Evolutionary conservation across 2,113 vertebrate genomes (phyloP), one percentile per base, ranked within the genome.

Genomic region (Sceloporus tristichus): DNA sequence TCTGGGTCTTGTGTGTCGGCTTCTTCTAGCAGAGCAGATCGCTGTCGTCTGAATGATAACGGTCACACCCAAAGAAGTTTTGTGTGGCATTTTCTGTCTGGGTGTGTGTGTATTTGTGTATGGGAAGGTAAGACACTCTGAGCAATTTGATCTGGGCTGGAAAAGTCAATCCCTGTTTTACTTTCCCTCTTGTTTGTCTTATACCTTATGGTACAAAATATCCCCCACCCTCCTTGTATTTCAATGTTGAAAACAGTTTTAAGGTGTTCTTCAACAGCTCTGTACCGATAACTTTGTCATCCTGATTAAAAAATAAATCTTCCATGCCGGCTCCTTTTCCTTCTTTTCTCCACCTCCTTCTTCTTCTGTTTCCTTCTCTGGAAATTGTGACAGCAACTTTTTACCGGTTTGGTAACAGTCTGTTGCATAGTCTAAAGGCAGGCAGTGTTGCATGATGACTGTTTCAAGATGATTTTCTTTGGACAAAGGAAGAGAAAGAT

Each of bases 31-130:
- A 94, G 53, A 94, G 90, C 13, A 3, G 59, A 62, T 13, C 81
- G 38, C 94, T 96, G 95, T 76, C 89, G 91, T 90, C 93, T 82
- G 91, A 92, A 95, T 93, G 91, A 76, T 91, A 90, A 92, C 89
- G 89, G 89, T 93, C 95, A 93, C 89, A 75, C 93, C 84, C 80
- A 84, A 92, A 93, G 85, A 91, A 91, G 5, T 82, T 85, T 86
- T 88, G 71, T 88, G 91, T 91, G 91, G 89, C 93, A 89, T 93
- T 93, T 90, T 79, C 87, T 0, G 84, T 90, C 90, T 91, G 85
- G 0, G 85, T 0, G 87, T 93, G 91, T 95, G 87, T 91, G 92
- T 94, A 62, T 62, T 13, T 62, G 87, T 94, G 84, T 94, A 90
- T 91, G 18, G 88, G 77, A 94, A 94, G 88, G 91, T 95, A 92